Conservation (phyloP, 1,140 invertebrate genomes). For the Aphaenogaster rudis region DNA sequence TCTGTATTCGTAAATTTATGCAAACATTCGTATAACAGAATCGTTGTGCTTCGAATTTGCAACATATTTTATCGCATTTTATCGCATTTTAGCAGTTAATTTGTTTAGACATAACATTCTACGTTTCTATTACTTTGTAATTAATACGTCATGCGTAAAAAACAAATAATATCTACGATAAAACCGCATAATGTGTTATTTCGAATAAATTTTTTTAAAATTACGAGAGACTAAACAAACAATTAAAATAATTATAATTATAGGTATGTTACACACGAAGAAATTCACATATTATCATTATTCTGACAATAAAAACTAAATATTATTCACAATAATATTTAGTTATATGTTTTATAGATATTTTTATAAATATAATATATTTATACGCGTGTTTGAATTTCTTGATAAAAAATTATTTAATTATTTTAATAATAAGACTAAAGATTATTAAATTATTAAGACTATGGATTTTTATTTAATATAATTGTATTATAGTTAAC, state of each 20-base stretch:
- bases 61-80: not conserved
- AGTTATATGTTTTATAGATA: not conserved
- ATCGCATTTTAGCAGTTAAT: not conserved
- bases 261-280: not conserved
- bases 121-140: not conserved
- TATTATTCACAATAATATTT: not conserved
- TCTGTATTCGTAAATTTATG: not conserved
- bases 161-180: not conserved
- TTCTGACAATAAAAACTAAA: not conserved
- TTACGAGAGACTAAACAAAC: not conserved
- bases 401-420: not conserved
- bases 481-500: not conserved
- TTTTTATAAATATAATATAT: not conserved
- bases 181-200: not conserved
- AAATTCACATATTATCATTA: not conserved
- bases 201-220: not conserved
- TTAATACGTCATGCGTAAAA: not conserved
- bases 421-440: no score
- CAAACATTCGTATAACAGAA: not conserved
- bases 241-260: conserved; percentile 24
- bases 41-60: not conserved
- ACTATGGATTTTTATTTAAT: not conserved
- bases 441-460: not conserved
- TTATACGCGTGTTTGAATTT: not conserved
- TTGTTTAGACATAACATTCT: conserved; percentile 9